phyloP scores from a whole-genome alignment of 2,888 invertebrate genomes.

The Tricholauxania praeusta region DNA sequence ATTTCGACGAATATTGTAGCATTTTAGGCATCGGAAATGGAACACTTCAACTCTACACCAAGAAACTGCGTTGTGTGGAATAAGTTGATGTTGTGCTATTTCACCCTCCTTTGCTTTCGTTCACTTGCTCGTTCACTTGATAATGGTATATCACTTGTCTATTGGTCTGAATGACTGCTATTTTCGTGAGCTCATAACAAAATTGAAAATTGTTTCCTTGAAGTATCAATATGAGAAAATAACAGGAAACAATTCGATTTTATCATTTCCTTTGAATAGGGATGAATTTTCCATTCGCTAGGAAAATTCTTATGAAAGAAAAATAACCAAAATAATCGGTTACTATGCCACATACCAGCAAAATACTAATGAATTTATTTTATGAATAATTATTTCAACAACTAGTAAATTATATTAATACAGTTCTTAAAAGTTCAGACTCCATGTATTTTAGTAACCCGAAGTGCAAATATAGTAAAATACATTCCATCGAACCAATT shows the following conservation, averaged over 20 bases:
- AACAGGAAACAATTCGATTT: constrained; percentile 39
- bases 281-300: constrained; percentile 40
- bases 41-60: not conserved
- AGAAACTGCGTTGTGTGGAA: not conserved
- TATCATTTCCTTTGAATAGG: constrained; percentile 35
- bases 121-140: no score
- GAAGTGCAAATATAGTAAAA: no score
- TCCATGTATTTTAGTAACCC: no score
- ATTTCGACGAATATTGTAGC: constrained; percentile 18
- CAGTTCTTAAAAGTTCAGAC: no score
- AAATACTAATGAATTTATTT: no score
- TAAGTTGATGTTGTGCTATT: not conserved
- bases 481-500: no score
- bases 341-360: no score
- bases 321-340: no score
- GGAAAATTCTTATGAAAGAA: not conserved
- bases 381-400: no score
- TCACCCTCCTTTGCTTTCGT: not conserved
- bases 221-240: constrained; percentile 36
- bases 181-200: constrained; percentile 6
- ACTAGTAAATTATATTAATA: no score
- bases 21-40: constrained; percentile 15
- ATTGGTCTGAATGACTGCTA: not conserved
- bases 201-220: constrained; percentile 21
- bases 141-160: not conserved